These are phyloP conservation scores for Anas platyrhynchos DNA, from an alignment of 2,113 vertebrate species.

Conservation along the genomic window DNA sequence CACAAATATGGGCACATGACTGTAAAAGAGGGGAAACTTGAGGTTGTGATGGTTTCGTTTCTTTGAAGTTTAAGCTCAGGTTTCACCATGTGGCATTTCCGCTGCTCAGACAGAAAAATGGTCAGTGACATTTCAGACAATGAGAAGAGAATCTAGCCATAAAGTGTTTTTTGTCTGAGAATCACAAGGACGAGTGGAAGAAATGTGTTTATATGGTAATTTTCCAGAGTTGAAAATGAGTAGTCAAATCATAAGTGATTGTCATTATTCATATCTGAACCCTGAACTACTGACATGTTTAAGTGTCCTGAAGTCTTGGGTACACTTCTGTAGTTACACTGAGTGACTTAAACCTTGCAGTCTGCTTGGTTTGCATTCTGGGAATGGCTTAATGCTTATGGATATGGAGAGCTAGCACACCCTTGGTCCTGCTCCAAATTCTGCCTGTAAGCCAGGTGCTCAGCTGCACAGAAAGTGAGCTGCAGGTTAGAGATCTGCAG, in stretches of 20 bases:
- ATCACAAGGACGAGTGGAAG: neutral
- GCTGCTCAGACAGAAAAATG: neutral
- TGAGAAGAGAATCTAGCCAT: neutral
- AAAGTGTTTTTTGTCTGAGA: neutral
- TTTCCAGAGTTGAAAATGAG: neutral
- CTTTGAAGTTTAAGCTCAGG: neutral
- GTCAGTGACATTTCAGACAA: neutral
- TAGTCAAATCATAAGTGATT: neutral
- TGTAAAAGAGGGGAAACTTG: neutral
- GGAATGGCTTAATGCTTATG: neutral
- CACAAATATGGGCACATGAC: neutral
- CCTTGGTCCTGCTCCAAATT: slow-evolving; percentile 16
- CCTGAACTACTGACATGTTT: neutral
- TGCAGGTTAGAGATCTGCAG: neutral
- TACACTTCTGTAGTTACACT: neutral
- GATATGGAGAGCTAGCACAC: neutral
- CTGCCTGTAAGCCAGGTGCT: neutral
- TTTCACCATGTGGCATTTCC: neutral
- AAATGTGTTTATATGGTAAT: neutral
- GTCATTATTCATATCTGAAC: neutral
- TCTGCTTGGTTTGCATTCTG: neutral
- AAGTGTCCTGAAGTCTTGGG: neutral
- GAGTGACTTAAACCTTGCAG: neutral
- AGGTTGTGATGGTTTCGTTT: slow-evolving; percentile 20
- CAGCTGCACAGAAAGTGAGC: neutral